phyloP scores from a whole-genome alignment of 1,140 invertebrate species.

The Piezodorus guildinii region DNA sequence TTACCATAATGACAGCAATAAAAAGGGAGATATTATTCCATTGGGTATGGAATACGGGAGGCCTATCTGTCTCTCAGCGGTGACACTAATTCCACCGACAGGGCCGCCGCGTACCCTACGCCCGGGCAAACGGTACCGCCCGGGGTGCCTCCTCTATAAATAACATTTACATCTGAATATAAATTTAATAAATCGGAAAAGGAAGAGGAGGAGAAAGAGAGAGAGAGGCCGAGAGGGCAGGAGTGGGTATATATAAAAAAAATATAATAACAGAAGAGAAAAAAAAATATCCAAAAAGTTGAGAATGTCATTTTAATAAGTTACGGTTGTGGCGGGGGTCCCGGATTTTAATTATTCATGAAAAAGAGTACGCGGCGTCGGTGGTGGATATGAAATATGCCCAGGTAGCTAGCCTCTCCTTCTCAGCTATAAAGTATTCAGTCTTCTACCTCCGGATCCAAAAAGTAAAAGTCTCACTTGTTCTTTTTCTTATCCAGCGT shows the following conservation, averaged over 20 bases:
- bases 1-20: too few species aligned
- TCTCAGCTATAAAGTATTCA: constrained; percentile 2
- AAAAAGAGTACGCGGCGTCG: constrained; percentile 1
- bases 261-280: too few species aligned
- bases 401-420: not conserved
- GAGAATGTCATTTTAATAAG: constrained; percentile 13
- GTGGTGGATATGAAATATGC: constrained; percentile 12
- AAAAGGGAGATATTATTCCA: too few species aligned
- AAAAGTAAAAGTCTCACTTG: constrained; percentile 8
- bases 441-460: not conserved
- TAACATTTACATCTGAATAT: too few species aligned
- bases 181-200: constrained; percentile 4
- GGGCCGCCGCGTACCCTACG: too few species aligned
- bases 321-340: not conserved
- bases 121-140: too few species aligned
- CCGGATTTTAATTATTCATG: constrained; percentile 13
- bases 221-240: not conserved
- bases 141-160: too few species aligned
- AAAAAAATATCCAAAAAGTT: not conserved
- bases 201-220: not conserved
- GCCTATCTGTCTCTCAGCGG: too few species aligned
- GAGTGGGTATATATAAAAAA: not conserved
- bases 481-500: not conserved
- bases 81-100: too few species aligned
- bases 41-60: too few species aligned